These are phyloP conservation scores for Drosophila nebulosa DNA, from an alignment of 1,140 invertebrate genomes.

Conservation along the genomic window DNA sequence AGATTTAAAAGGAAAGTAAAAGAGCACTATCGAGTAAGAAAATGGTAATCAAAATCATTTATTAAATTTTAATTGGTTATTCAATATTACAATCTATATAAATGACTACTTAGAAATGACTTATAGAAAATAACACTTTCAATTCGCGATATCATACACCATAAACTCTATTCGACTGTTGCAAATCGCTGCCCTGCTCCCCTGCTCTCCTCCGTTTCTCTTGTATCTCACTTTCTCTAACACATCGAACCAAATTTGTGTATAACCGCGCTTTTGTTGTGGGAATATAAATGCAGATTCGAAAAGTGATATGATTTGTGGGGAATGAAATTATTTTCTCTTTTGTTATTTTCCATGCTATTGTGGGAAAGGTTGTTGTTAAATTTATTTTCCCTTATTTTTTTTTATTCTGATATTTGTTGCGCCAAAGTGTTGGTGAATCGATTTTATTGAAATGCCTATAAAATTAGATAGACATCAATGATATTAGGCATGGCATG, in stretches of 20 bases:
- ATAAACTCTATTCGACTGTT: neutral
- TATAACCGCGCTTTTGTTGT: conserved; percentile 22
- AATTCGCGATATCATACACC: neutral
- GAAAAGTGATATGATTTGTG: conserved; percentile 51
- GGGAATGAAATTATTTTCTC: conserved; percentile 47
- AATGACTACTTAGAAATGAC: no score
- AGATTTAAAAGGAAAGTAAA: neutral
- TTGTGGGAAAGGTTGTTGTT: neutral
- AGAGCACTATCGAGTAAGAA: no score
- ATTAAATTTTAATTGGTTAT: no score
- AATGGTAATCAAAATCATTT: no score
- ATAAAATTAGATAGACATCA: conserved; percentile 36
- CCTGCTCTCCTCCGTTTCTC: neutral
- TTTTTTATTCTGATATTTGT: conserved; percentile 15
- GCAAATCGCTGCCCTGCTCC: neutral
- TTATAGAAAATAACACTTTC: neutral
- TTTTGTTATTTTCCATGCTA: conserved; percentile 10
- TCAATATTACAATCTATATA: no score
- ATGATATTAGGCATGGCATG: conserved; percentile 23
- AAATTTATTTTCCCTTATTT: conserved; percentile 1
- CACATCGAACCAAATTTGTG: conserved; percentile 18
- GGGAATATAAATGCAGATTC: conserved; percentile 38
- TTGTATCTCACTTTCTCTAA: conserved; percentile 5
- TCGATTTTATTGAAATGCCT: conserved; percentile 55
- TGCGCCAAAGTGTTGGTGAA: conserved; percentile 38